Conservation (phyloP, 2,888 invertebrate species). For the Bellardia pandia region DNA sequence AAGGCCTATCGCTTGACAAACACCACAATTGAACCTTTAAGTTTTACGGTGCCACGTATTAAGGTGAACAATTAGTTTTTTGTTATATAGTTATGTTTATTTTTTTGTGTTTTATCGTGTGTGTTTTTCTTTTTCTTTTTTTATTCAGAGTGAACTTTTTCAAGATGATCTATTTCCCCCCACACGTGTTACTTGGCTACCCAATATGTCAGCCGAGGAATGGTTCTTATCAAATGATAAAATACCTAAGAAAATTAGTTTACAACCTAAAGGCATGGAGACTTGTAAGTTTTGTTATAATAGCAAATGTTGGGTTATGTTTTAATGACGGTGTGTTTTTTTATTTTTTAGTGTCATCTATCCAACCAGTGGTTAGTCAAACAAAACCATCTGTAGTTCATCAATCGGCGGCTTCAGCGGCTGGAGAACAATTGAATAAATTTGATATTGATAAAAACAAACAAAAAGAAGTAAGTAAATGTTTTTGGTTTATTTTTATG, state of each 20-base stretch:
- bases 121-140: conserved; percentile 45
- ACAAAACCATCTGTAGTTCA: conserved; percentile 76
- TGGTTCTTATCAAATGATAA: conserved; percentile 91
- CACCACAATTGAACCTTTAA: conserved; percentile 95
- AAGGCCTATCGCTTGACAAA: conserved; percentile 96
- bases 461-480: conserved; percentile 85
- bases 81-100: not conserved
- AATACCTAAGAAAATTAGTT: conserved; percentile 87
- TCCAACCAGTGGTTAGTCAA: conserved; percentile 80
- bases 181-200: conserved; percentile 93
- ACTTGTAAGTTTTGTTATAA: conserved; percentile 86
- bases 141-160: conserved; percentile 93
- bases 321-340: not conserved
- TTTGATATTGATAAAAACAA: conserved; percentile 84
- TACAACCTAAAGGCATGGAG: conserved; percentile 95
- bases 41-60: conserved; percentile 97
- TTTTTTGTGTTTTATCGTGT: not conserved
- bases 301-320: not conserved
- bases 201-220: conserved; percentile 89
- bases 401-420: conserved; percentile 62
- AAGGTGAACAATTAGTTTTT: conserved; percentile 87
- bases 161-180: conserved; percentile 99
- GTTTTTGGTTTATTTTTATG: too few relatives aligned
- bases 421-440: conserved; percentile 78
- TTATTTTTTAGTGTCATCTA: conserved; percentile 80